These are phyloP conservation scores for Ips nitidus DNA, from an alignment of 1,140 invertebrate species.

Conservation along the genomic window DNA sequence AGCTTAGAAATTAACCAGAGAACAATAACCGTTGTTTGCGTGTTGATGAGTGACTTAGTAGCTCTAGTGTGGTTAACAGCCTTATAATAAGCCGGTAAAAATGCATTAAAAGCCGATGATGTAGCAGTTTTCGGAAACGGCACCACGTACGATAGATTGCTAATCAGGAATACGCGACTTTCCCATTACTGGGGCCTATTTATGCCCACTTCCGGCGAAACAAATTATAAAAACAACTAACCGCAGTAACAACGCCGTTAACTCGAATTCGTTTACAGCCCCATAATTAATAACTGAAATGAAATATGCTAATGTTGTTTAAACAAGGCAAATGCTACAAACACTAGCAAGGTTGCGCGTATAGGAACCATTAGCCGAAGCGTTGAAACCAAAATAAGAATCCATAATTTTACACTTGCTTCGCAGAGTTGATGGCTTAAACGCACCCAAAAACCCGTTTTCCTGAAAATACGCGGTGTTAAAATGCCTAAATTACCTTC, in stretches of 20 bases:
- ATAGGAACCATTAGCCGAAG: constrained; percentile 5
- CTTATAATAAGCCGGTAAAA: constrained; percentile 42
- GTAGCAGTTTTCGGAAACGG: constrained; percentile 36
- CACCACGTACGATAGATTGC: constrained; percentile 39
- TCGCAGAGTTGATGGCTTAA: constrained; percentile 33
- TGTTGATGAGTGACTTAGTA: background rate
- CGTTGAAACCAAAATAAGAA: constrained; percentile 36
- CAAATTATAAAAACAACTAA: constrained; percentile 26
- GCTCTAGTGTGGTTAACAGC: constrained; percentile 15
- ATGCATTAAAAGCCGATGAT: constrained; percentile 43
- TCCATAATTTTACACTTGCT: constrained; percentile 10
- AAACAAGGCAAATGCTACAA: constrained; percentile 10
- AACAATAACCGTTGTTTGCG: background rate
- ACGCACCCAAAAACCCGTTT: constrained; percentile 32
- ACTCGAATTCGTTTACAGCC: constrained; percentile 20
- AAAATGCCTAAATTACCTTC: constrained; percentile 48
- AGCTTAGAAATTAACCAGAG: background rate
- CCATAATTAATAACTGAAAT: constrained; percentile 30
- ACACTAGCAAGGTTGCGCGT: background rate
- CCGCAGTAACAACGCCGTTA: constrained; percentile 32
- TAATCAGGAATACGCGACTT: constrained; percentile 42
- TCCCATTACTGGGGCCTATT: constrained; percentile 38
- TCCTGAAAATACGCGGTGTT: constrained; percentile 44
- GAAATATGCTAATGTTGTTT: constrained; percentile 26
- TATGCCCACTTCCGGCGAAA: constrained; percentile 37